Percentiles rank a stretch among this genome's conserved stretches.
Conservation (phyloP, 1,140 invertebrate genomes). For the Heliconius eleuchia region DNA sequence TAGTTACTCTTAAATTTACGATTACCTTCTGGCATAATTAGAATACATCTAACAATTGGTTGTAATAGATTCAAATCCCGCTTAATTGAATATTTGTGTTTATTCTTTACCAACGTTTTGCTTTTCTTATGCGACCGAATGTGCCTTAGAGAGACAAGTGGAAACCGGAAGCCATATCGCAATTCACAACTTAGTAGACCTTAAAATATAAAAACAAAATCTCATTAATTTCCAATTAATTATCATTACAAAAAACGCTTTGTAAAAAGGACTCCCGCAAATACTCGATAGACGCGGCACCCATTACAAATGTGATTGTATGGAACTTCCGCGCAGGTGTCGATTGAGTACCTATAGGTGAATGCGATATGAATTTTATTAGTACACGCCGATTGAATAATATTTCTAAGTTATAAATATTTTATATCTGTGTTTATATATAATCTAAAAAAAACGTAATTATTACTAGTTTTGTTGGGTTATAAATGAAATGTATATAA, state of each 20-base stretch:
- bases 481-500: neutral
- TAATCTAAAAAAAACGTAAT: neutral
- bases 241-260: neutral
- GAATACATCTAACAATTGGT: too few relatives aligned
- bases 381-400: neutral
- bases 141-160: too few relatives aligned
- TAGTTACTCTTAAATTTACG: too few relatives aligned
- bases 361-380: slow-evolving; percentile 30
- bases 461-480: neutral
- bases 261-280: neutral
- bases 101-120: too few relatives aligned
- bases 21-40: too few relatives aligned
- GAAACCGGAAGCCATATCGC: too few relatives aligned
- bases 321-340: slow-evolving; percentile 47
- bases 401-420: neutral
- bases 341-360: slow-evolving; percentile 32
- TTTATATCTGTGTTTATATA: neutral
- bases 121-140: too few relatives aligned
- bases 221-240: neutral
- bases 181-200: too few relatives aligned
- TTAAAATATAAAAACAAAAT: neutral
- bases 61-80: too few relatives aligned
- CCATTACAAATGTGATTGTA: neutral
- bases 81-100: too few relatives aligned
- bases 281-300: neutral